A percentile compares a stretch with the other conserved stretches of the same genome.
These are phyloP conservation scores for Accipiter virgatus DNA, from an alignment of 2,113 vertebrate species.

Conservation along the genomic window DNA sequence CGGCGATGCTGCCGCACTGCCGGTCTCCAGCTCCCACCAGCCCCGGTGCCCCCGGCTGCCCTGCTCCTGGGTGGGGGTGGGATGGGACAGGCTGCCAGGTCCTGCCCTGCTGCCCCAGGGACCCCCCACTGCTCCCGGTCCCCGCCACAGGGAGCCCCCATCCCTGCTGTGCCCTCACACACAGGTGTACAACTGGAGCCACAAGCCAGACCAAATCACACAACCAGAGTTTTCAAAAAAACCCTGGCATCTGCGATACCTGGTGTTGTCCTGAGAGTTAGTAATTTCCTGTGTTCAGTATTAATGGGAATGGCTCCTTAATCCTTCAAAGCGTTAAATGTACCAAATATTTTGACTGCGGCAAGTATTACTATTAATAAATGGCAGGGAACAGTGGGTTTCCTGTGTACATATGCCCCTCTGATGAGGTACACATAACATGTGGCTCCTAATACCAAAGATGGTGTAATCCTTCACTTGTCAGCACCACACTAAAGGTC, in stretches of 20 bases:
- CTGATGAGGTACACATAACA: conserved; percentile 59
- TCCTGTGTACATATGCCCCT: conserved; percentile 48
- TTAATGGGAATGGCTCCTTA: conserved; percentile 58
- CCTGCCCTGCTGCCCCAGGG: background rate
- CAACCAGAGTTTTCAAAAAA: background rate
- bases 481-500: conserved; percentile 61
- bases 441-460: conserved; percentile 44
- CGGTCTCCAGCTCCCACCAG: background rate
- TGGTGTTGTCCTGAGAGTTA: background rate
- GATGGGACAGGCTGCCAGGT: background rate
- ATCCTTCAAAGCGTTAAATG: conserved; percentile 54
- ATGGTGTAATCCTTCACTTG: conserved; percentile 66
- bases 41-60: accelerated
- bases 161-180: background rate
- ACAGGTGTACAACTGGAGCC: background rate
- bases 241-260: background rate
- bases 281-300: conserved; percentile 51
- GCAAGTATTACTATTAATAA: conserved; percentile 56
- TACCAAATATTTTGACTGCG: conserved; percentile 58
- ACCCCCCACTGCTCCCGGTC: accelerated
- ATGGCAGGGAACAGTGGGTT: conserved; percentile 50
- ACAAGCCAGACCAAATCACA: background rate
- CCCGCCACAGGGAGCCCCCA: accelerated
- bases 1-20: background rate
- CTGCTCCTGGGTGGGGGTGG: background rate